A percentile compares a stretch with the other conserved stretches of the same genome.
Evolutionary conservation across 2,888 invertebrate genomes (phyloP).

Genomic region (Drosophila algonquin): DNA sequence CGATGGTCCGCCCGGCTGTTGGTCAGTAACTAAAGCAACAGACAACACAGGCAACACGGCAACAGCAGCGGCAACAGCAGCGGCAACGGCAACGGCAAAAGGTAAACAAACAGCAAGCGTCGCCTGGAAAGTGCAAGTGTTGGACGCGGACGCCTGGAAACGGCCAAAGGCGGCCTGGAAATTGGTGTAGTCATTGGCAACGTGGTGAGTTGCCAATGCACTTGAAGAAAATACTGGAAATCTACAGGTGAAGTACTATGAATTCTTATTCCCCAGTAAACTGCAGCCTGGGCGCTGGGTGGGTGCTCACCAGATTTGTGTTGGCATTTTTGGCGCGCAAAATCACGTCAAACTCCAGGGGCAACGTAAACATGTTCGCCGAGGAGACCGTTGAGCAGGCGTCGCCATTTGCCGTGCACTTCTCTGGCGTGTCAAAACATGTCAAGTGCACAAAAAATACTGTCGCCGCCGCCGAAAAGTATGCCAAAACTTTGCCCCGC

Average conservation of each 20-base stretch:
- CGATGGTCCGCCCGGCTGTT: slow-evolving; percentile 48
- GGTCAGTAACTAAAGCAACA: slow-evolving; percentile 75
- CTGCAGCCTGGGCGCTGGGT: neutral
- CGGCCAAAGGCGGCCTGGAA: slow-evolving; percentile 11
- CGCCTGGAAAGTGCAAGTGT: slow-evolving; percentile 72
- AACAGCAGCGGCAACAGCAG: neutral
- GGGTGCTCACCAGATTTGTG: slow-evolving; percentile 63
- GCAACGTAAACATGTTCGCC: slow-evolving; percentile 57
- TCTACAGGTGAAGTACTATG: no score
- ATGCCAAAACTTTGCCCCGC: slow-evolving; percentile 62
- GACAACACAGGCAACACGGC: slow-evolving; percentile 10
- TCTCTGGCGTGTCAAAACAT: slow-evolving; percentile 71
- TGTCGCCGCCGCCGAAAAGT: slow-evolving; percentile 68
- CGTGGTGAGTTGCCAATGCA: slow-evolving; percentile 49
- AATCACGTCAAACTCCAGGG: slow-evolving; percentile 70
- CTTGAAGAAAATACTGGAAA: neutral
- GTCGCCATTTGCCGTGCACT: slow-evolving; percentile 34
- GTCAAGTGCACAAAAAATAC: slow-evolving; percentile 76
- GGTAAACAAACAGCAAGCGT: slow-evolving; percentile 56
- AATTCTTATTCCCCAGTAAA: no score
- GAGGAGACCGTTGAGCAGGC: slow-evolving; percentile 7
- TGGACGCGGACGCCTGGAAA: slow-evolving; percentile 4
- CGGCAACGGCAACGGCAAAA: slow-evolving; percentile 9
- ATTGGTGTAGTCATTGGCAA: slow-evolving; percentile 50
- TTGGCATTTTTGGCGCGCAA: slow-evolving; percentile 72